Conservation (phyloP, 2,797 vertebrate species). For the Rhinella marina region DNA sequence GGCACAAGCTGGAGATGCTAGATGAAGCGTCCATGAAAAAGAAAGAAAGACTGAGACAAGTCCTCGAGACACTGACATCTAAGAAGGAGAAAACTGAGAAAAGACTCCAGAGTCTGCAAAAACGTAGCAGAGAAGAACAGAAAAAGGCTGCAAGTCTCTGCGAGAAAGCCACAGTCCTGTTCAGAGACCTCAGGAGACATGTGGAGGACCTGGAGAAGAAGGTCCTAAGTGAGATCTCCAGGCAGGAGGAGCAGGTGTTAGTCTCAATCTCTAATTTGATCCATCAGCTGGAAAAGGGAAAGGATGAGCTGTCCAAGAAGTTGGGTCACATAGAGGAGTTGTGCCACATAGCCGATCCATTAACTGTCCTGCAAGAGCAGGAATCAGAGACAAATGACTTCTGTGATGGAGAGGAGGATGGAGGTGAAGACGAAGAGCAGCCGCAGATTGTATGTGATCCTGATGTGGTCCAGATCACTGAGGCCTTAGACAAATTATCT, state of each 20-base stretch:
- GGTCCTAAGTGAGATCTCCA: not conserved
- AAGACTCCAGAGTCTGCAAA: not conserved
- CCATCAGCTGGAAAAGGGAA: conserved; percentile 3
- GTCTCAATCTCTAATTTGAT: not conserved
- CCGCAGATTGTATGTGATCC: too few species aligned
- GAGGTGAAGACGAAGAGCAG: too few species aligned
- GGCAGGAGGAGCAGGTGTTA: too few species aligned
- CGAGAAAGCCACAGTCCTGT: too few species aligned
- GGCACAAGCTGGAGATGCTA: not conserved
- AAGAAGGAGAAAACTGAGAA: not conserved
- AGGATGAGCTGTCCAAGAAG: not conserved
- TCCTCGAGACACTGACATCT: not conserved
- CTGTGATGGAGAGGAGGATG: too few species aligned
- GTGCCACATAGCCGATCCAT: too few species aligned
- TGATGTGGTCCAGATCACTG: too few species aligned
- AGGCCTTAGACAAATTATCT: too few species aligned
- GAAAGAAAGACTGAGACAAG: not conserved
- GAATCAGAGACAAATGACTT: not conserved
- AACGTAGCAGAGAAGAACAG: too few species aligned
- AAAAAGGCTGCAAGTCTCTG: too few species aligned
- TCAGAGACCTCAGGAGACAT: not conserved
- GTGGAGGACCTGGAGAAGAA: not conserved
- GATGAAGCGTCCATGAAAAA: not conserved
- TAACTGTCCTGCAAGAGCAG: too few species aligned
- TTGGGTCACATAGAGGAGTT: too few species aligned